Base-by-base conservation (phyloP, 1,140 invertebrate genomes). In the Rhynchophorus ferrugineus region DNA sequence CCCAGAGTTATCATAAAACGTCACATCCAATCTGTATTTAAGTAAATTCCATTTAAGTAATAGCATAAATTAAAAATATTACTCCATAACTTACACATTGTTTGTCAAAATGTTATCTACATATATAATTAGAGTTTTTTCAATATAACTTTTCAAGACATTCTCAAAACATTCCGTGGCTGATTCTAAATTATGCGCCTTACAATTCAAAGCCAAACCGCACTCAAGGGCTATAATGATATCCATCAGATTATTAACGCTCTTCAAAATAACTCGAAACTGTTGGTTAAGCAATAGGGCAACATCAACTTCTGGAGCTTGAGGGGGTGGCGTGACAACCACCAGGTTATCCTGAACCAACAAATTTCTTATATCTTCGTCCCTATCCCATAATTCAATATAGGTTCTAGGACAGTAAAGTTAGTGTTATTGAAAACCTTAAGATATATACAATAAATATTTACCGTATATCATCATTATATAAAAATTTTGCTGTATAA, bases 11-110 rank as follows among this genome's bases (percentile, higher is more conserved):
- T 79, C 69, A 60, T 78, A 79, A 38, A 84, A 60, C 2, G 77
- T 75, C 13, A 81, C 74, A 9, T 75, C 65, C 42, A 83, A 65
- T 39, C 80, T 83, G 63, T 17, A 72, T n/a, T n/a, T n/a, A n/a
- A n/a, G n/a, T n/a, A n/a, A n/a, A n/a, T n/a, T n/a, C n/a, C n/a
- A n/a, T n/a, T n/a, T n/a, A n/a, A n/a, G n/a, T n/a, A n/a, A n/a
- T n/a, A n/a, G n/a, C 73, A 57, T 14, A 1, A 3, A 29, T 6
- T 29, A 29, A 29, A 29, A 29, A 29, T 29, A 11, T 6, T 29
- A 29, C 11, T 29, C 11, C 11, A 29, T 29, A 6, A 51, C 41
- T 55, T 47, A 55, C 41, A 39, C 41, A 36, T 52, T 16, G 22
- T 49, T 44, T 8, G 58, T 49, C 17, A 75, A 66, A 1, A 82